A percentile compares a stretch with the other conserved stretches of the same genome.
These are phyloP conservation scores for Cosmia pyralina DNA, from an alignment of 2,888 invertebrate species.

Conservation along the genomic window DNA sequence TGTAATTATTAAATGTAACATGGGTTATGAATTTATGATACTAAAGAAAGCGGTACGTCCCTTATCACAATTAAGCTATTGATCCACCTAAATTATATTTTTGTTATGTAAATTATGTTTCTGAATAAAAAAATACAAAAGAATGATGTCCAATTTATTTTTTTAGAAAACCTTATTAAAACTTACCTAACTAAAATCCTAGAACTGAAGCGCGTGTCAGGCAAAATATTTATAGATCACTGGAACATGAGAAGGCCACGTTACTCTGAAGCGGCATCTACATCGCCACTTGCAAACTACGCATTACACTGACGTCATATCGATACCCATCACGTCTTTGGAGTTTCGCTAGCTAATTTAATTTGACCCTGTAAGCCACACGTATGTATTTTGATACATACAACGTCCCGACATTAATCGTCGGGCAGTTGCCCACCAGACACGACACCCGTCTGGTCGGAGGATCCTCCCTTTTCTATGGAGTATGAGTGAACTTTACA, in stretches of 20 bases:
- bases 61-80: conserved; percentile 32
- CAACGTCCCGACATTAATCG: too few relatives aligned
- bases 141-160: neutral
- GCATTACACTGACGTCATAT: too few relatives aligned
- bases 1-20: conserved; percentile 20
- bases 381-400: too few relatives aligned
- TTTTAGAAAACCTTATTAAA: neutral
- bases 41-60: conserved; percentile 28
- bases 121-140: conserved; percentile 29
- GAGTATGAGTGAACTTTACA: too few relatives aligned
- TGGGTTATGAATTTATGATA: conserved; percentile 19
- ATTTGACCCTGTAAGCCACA: too few relatives aligned
- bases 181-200: neutral
- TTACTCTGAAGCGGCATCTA: too few relatives aligned
- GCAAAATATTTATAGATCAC: neutral
- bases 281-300: too few relatives aligned
- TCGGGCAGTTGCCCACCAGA: too few relatives aligned
- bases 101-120: conserved; percentile 55
- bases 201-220: neutral
- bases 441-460: too few relatives aligned
- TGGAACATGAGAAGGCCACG: neutral
- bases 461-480: too few relatives aligned
- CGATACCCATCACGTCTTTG: too few relatives aligned
- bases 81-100: conserved; percentile 59
- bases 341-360: too few relatives aligned